Base-by-base conservation (phyloP, 2,888 invertebrate species). In the Platynereis dumerilii region DNA sequence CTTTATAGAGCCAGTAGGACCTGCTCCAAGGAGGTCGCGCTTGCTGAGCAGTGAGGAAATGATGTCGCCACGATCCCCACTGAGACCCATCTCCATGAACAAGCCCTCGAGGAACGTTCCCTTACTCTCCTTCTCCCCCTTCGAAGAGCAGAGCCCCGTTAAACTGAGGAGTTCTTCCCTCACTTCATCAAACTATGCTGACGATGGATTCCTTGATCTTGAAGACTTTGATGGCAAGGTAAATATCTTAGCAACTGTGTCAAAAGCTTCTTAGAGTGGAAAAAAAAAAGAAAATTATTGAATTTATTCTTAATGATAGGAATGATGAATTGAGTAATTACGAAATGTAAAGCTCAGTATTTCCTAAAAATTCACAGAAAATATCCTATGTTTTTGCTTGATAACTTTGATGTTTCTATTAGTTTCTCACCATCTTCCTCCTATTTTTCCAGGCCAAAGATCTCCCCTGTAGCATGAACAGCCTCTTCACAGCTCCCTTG, bases 191-290 rank as follows among this genome's bases (percentile, higher is more conserved):
- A 75, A 74, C 56, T 67, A 72, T 26, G 64, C 64, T 5, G 76
- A 77, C 61, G 81, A 80, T 66, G 80, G 81, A 2, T 81, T 81
- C 67, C 75, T 79, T 1, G 80, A 80, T 39, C 56, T 62, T 20
- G 29, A 22, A n/a, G 62, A 62, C 45, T 20, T 57, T 5, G 62
- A 62, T 27, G 62, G 56, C 22, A 34, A 34, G 34, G 34, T 34
- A 34, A 34, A 34, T 34, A 5, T n/a, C n/a, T n/a, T n/a, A n/a
- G n/a, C n/a, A n/a, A n/a, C n/a, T n/a, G n/a, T n/a, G n/a, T n/a
- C n/a, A n/a, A n/a, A n/a, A n/a, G n/a, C n/a, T n/a, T n/a, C n/a
- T n/a, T n/a, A n/a, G n/a, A n/a, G n/a, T n/a, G n/a, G n/a, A n/a
- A n/a, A n/a, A n/a, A n/a, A n/a, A 5, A 34, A 34, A 34, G 5